Evolutionary conservation across 2,888 invertebrate genomes (phyloP).

Genomic region (Pyrrhosoma nymphula): DNA sequence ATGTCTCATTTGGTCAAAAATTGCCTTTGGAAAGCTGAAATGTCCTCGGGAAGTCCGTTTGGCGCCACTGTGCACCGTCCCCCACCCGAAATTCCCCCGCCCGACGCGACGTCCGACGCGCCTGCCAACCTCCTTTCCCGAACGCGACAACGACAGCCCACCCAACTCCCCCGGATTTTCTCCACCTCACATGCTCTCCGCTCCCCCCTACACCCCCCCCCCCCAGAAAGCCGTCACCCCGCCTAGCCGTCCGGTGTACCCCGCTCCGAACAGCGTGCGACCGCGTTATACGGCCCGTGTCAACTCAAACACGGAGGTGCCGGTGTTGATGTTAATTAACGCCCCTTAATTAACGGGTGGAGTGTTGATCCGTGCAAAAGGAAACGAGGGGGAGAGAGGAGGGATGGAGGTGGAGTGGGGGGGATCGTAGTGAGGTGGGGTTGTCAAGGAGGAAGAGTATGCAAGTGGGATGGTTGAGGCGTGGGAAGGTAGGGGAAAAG

Average conservation of each 20-base stretch:
- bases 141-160: not conserved
- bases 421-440: not conserved
- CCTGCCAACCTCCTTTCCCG: not conserved
- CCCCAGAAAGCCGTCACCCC: not conserved
- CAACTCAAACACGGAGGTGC: constrained; percentile 65
- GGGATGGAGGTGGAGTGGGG: constrained; percentile 4
- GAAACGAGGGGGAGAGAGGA: not conserved
- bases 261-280: constrained; percentile 29
- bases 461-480: not conserved
- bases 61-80: no score
- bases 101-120: not conserved
- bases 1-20: no score
- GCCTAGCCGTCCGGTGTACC: not conserved
- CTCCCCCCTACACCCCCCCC: not conserved
- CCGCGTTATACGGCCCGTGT: constrained; percentile 67
- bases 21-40: no score
- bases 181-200: not conserved
- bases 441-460: not conserved
- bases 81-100: not conserved
- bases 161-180: not conserved
- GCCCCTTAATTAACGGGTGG: constrained; percentile 64
- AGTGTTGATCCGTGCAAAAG: constrained; percentile 66
- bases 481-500: not conserved
- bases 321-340: constrained; percentile 67
- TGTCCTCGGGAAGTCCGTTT: no score